These are phyloP conservation scores for Mythimna pallens DNA, from an alignment of 2,888 invertebrate genomes.

Conservation along the genomic window DNA sequence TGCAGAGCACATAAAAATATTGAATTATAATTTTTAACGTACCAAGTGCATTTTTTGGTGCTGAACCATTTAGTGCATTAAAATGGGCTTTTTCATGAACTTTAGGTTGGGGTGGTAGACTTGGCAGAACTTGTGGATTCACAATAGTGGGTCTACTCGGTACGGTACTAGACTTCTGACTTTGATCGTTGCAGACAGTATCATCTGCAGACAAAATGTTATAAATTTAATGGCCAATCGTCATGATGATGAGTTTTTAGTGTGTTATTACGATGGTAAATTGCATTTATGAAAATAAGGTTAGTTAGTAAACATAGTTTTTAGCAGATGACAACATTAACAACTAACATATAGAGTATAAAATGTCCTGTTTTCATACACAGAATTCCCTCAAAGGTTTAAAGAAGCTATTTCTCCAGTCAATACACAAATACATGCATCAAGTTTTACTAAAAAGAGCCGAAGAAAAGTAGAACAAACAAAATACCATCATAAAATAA, in stretches of 20 bases:
- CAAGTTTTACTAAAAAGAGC: conserved; percentile 11
- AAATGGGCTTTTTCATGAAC: conserved; percentile 80
- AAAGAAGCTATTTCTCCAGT: conserved; percentile 27
- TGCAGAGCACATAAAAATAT: conserved; percentile 54
- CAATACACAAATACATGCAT: conserved; percentile 38
- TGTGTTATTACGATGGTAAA: conserved; percentile 63
- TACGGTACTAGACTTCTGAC: conserved; percentile 82
- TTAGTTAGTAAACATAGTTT: conserved; percentile 33
- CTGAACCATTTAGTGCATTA: conserved; percentile 85
- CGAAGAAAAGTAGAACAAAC: conserved; percentile 24
- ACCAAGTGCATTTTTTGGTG: conserved; percentile 86
- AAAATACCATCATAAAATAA: conserved; percentile 62
- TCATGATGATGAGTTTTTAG: conserved; percentile 49
- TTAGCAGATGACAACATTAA: conserved; percentile 6
- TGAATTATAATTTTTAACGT: conserved; percentile 73
- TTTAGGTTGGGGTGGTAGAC: conserved; percentile 77
- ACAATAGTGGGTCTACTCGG: conserved; percentile 79
- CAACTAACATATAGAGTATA: neutral
- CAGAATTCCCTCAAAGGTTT: neutral
- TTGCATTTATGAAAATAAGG: conserved; percentile 46
- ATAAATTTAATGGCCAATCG: conserved; percentile 66
- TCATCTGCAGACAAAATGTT: conserved; percentile 87
- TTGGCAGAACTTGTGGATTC: conserved; percentile 71
- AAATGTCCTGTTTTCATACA: neutral
- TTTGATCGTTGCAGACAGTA: conserved; percentile 84